phyloP scores from a whole-genome alignment of 2,113 vertebrate genomes.

The Meles meles region DNA sequence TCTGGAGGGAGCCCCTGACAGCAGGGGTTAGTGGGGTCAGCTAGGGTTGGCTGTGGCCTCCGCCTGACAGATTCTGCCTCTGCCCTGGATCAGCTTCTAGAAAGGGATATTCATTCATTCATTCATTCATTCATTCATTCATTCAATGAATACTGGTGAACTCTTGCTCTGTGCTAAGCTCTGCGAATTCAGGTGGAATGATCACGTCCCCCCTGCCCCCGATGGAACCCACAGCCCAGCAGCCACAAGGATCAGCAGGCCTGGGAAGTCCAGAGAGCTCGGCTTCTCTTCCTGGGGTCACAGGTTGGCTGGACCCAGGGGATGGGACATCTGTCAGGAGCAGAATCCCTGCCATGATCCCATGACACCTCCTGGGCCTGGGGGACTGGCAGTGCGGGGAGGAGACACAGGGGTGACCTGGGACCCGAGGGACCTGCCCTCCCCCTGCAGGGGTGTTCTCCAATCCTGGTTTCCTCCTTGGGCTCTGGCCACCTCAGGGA shows the following conservation, averaged over 20 bases:
- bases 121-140: not conserved
- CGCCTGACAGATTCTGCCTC: not conserved
- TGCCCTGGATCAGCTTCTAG: not conserved
- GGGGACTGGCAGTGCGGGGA: not conserved
- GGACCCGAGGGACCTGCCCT: not conserved
- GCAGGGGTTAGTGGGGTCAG: not conserved
- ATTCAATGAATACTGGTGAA: too few relatives aligned
- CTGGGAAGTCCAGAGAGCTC: too few relatives aligned
- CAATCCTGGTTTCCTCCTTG: not conserved
- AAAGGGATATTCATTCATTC: not conserved
- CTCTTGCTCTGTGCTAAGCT: too few relatives aligned
- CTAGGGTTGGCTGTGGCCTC: not conserved
- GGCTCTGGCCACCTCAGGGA: not conserved
- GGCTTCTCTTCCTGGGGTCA: too few relatives aligned
- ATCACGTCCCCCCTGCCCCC: too few relatives aligned
- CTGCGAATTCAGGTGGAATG: not conserved
- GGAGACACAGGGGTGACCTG: rapidly evolving
- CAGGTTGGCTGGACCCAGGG: not conserved
- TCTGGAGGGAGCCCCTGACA: too few relatives aligned
- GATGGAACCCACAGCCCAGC: not conserved
- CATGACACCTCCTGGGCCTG: too few relatives aligned
- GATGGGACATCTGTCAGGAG: rapidly evolving
- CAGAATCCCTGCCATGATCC: not conserved
- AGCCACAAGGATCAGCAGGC: rapidly evolving
- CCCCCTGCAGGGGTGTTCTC: rapidly evolving